Evolutionary conservation across 2,888 invertebrate species (phyloP).

Genomic region (Oscheius sp.): DNA sequence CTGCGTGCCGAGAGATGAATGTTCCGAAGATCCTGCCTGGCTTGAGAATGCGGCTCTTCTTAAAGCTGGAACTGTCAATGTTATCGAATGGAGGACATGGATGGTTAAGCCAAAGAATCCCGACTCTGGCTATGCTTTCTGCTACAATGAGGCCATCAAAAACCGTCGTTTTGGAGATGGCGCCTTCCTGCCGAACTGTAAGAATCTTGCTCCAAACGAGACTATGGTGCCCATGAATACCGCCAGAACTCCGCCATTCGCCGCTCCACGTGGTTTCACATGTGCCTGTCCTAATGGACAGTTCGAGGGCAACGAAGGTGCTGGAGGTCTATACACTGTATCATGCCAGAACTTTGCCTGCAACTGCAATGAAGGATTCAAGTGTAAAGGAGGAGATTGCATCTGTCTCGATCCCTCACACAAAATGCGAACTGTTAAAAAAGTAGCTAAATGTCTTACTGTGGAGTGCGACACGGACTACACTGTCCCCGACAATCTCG

Average conservation of each 20-base stretch:
- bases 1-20: slow-evolving; percentile 22
- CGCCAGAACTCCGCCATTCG: neutral
- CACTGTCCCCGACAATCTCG: neutral
- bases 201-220: neutral
- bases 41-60: neutral
- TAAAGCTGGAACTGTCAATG: neutral
- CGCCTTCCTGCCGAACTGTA: slow-evolving; percentile 12
- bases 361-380: neutral
- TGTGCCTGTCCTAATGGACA: slow-evolving; percentile 28
- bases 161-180: neutral
- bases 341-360: neutral
- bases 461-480: slow-evolving; percentile 18
- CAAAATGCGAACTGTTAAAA: neutral
- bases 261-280: neutral
- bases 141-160: slow-evolving; percentile 12
- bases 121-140: slow-evolving; percentile 28
- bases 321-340: neutral
- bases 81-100: neutral
- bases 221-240: neutral
- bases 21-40: slow-evolving; percentile 32
- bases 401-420: neutral
- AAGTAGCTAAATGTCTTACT: neutral
- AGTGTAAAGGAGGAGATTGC: slow-evolving; percentile 1
- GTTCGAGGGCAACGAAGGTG: neutral
- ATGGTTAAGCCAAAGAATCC: slow-evolving; percentile 26